phyloP scores from a whole-genome alignment of 2,113 vertebrate genomes.

The Condylura cristata region DNA sequence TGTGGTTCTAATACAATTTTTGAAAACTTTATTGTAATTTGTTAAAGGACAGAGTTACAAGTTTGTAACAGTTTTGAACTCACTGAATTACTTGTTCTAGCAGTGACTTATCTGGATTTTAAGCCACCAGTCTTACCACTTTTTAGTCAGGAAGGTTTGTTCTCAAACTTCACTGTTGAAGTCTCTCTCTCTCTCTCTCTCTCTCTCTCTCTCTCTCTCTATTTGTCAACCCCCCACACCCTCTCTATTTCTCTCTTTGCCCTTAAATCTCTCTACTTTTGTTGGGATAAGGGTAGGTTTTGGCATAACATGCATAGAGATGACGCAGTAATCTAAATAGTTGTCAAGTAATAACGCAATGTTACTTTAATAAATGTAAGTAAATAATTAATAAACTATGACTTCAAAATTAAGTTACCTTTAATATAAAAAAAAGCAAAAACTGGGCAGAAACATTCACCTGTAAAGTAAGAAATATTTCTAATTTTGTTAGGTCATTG shows the following conservation, averaged over 20 bases:
- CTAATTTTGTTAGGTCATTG: too few species aligned
- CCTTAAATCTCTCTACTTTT: not conserved
- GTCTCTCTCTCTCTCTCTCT: too few species aligned
- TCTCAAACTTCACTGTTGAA: not conserved
- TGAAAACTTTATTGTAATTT: not conserved
- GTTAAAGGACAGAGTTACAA: not conserved
- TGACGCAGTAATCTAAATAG: not conserved
- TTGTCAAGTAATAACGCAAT: not conserved
- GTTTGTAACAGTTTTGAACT: not conserved
- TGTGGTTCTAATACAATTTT: not conserved
- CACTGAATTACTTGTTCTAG: not conserved
- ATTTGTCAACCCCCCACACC: too few species aligned
- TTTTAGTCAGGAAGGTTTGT: not conserved
- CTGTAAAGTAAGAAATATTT: not conserved
- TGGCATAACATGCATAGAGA: not conserved
- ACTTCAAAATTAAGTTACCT: not conserved
- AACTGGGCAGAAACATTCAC: not conserved
- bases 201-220: not conserved
- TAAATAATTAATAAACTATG: too few species aligned
- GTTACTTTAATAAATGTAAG: too few species aligned
- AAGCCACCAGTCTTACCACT: not conserved
- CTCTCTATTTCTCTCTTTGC: too few species aligned
- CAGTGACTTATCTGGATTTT: not conserved
- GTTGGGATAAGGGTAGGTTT: not conserved
- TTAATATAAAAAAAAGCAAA: not conserved